phyloP scores from a whole-genome alignment of 2,113 vertebrate species.

The Forbesichthys papilliferus region DNA sequence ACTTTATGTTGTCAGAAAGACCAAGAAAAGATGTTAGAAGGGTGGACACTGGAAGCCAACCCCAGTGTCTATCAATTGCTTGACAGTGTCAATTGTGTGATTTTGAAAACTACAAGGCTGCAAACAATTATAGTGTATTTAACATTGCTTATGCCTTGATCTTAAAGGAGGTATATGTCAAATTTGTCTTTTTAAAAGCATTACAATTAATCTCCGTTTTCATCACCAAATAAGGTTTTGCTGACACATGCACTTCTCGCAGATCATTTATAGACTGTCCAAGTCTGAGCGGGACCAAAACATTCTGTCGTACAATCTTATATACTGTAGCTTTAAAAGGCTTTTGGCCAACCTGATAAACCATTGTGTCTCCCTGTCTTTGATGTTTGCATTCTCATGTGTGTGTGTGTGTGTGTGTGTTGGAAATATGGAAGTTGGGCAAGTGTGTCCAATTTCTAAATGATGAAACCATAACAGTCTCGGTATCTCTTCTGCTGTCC shows the following conservation, averaged over 20 bases:
- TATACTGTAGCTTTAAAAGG: constrained; percentile 11
- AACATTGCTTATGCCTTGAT: no score
- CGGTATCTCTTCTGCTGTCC: constrained; percentile 74
- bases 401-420: neutral
- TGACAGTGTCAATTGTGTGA: neutral
- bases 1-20: neutral
- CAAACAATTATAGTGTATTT: neutral
- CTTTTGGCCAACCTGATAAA: constrained; percentile 14
- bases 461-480: constrained; percentile 69
- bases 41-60: neutral
- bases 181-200: no score
- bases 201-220: no score
- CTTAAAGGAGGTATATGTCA: no score
- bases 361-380: constrained; percentile 80
- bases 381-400: constrained; percentile 81
- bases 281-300: no score
- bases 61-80: neutral
- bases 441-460: constrained; percentile 66
- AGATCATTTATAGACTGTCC: no score
- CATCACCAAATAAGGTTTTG: no score
- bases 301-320: no score
- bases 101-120: neutral
- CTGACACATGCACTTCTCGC: no score
- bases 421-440: constrained; percentile 47
- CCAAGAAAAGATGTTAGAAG: neutral